phyloP scores from a whole-genome alignment of 1,140 invertebrate species.

The Trachymyrmex septentrionalis region DNA sequence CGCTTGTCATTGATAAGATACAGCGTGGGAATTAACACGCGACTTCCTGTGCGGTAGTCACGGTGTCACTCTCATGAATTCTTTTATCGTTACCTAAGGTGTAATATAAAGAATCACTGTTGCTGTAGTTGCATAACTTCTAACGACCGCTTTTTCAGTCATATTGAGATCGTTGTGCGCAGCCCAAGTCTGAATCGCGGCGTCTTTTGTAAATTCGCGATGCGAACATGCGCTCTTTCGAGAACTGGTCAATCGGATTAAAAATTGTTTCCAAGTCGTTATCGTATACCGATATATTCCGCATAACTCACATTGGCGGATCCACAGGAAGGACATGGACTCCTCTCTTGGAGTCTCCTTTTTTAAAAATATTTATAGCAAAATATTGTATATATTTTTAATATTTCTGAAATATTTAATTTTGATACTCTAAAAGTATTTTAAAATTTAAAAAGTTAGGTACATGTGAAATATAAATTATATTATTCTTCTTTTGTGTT shows the following conservation, averaged over 20 bases:
- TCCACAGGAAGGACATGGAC: no score
- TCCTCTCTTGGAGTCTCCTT: no score
- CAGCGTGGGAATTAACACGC: constrained; percentile 27
- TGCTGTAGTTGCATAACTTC: neutral
- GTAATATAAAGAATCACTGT: neutral
- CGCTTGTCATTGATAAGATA: constrained; percentile 39
- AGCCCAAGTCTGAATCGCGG: no score
- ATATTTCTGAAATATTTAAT: no score
- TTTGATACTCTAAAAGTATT: no score
- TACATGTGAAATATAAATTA: no score
- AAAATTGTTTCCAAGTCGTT: constrained; percentile 29
- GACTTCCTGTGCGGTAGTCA: constrained; percentile 22
- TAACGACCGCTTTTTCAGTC: neutral
- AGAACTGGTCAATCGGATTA: neutral
- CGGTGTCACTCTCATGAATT: constrained; percentile 30
- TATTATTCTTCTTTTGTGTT: no score
- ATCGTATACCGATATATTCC: neutral
- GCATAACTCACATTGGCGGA: neutral
- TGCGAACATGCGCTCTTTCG: neutral
- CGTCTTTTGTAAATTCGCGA: neutral
- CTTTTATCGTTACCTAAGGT: constrained; percentile 13
- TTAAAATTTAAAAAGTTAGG: no score
- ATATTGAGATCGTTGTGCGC: neutral
- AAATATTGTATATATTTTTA: no score
- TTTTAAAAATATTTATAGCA: no score